phyloP scores from a whole-genome alignment of 2,888 invertebrate species.

The Rhamphomyia laevipes region DNA sequence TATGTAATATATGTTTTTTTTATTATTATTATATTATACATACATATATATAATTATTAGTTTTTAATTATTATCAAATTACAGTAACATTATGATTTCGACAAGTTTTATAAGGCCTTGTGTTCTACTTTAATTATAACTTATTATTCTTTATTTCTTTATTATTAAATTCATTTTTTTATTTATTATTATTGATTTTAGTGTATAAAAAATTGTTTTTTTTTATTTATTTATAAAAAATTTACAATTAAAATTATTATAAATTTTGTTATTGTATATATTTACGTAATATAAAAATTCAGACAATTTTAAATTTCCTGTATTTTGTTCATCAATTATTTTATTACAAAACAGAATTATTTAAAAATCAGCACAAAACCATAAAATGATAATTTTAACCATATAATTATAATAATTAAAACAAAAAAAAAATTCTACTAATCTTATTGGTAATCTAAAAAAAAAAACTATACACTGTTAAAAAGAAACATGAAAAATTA shows the following conservation, averaged over 20 bases:
- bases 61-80: background rate
- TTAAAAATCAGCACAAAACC: background rate
- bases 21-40: no score
- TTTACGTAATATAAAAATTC: no score
- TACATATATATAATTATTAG: no score
- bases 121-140: background rate
- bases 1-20: no score
- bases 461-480: background rate
- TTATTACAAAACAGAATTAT: background rate
- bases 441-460: background rate
- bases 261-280: no score
- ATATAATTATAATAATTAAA: background rate
- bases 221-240: no score
- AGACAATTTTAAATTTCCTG: background rate
- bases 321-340: background rate
- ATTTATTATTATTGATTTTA: no score
- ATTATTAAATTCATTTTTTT: no score
- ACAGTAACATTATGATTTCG: background rate
- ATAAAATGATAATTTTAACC: background rate
- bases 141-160: no score
- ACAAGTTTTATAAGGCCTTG: background rate
- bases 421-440: background rate
- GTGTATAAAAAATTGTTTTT: no score
- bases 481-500: no score
- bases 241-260: no score